phyloP scores from a whole-genome alignment of 2,888 invertebrate species.

The Euphydryas editha region DNA sequence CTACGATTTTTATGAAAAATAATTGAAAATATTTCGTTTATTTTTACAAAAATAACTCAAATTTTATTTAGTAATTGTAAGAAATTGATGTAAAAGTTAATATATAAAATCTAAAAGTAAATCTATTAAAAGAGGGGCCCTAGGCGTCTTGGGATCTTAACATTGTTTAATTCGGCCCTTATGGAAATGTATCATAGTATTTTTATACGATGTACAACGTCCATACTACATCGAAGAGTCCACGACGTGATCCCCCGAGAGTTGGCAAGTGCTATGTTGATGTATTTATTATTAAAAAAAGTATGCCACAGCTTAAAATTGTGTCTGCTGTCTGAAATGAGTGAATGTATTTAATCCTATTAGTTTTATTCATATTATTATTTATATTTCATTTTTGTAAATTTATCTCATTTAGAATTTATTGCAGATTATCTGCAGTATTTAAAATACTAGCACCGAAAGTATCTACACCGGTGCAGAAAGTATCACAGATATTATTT shows the following conservation, averaged over 20 bases:
- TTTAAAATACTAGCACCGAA: slow-evolving; percentile 57
- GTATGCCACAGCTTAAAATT: slow-evolving; percentile 58
- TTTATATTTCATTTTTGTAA: slow-evolving; percentile 62
- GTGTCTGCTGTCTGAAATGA: slow-evolving; percentile 65
- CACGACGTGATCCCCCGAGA: slow-evolving; percentile 29
- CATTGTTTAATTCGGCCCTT: background rate
- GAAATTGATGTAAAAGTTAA: too few species aligned
- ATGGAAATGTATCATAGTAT: slow-evolving; percentile 48
- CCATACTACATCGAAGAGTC: slow-evolving; percentile 50
- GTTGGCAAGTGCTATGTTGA: slow-evolving; percentile 47
- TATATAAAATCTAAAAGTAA: too few species aligned
- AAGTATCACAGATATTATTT: slow-evolving; percentile 72
- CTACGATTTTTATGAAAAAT: too few species aligned
- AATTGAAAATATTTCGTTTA: too few species aligned
- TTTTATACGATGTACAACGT: slow-evolving; percentile 51
- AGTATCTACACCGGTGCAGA: slow-evolving; percentile 63
- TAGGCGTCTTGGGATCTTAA: background rate
- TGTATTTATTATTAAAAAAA: slow-evolving; percentile 56
- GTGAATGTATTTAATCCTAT: slow-evolving; percentile 80
- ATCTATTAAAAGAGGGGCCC: too few species aligned
- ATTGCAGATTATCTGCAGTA: slow-evolving; percentile 62
- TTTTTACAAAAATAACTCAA: too few species aligned
- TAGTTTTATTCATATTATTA: slow-evolving; percentile 70
- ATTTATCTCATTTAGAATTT: slow-evolving; percentile 58
- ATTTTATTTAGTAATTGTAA: too few species aligned